phyloP scores from a whole-genome alignment of 64 coral and sea anemone species.

The Pocillopora damicornis region DNA sequence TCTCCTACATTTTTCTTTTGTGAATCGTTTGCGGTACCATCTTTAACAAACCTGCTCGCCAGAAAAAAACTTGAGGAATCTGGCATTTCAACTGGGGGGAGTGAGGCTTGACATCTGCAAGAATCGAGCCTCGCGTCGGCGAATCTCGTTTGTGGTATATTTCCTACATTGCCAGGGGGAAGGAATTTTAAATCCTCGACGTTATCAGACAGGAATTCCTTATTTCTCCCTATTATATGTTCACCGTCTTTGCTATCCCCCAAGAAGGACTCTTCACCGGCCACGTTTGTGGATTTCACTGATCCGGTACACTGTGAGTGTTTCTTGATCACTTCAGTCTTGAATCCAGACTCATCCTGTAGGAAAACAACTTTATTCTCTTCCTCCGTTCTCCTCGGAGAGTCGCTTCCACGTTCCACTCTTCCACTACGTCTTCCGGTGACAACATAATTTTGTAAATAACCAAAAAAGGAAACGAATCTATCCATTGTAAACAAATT shows the following conservation, averaged over 20 bases:
- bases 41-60: neutral
- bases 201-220: neutral
- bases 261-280: neutral
- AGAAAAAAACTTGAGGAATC: neutral
- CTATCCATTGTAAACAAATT: constrained; percentile 14
- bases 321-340: neutral
- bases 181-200: neutral
- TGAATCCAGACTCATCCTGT: neutral
- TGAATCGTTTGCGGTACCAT: neutral
- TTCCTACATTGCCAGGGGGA: neutral
- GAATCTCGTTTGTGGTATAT: neutral
- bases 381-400: neutral
- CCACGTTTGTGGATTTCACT: neutral
- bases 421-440: neutral
- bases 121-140: neutral
- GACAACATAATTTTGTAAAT: neutral
- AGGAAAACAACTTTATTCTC: neutral
- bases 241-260: neutral
- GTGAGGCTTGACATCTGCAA: neutral
- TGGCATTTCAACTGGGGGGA: neutral
- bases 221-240: neutral
- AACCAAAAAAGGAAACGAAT: constrained; percentile 11
- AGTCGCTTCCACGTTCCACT: neutral
- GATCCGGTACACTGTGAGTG: neutral
- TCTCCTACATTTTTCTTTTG: neutral